Conservation (phyloP, 2,113 vertebrate species). For the Sceloporus undulatus region DNA sequence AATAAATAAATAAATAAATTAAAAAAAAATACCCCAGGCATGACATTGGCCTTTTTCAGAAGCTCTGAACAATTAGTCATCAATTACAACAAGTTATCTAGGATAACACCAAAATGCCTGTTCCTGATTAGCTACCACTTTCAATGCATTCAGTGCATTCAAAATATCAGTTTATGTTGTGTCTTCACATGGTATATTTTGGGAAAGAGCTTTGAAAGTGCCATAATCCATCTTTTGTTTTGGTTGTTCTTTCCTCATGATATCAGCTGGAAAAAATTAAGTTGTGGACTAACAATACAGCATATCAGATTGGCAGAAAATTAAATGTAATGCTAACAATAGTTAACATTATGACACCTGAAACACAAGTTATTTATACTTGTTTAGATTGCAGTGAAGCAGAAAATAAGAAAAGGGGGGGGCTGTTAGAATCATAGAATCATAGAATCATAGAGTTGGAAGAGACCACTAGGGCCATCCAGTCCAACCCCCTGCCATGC, state of each 20-base stretch:
- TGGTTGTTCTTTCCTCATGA: neutral
- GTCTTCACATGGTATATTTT: neutral
- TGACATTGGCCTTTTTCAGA: no score
- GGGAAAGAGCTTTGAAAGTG: neutral
- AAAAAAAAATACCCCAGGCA: no score
- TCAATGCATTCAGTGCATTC: neutral
- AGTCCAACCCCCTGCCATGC: no score
- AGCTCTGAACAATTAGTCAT: neutral
- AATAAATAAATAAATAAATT: no score
- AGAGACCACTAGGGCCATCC: no score
- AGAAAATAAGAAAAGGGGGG: slow-evolving; percentile 50
- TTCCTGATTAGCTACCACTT: neutral
- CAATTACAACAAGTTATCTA: neutral
- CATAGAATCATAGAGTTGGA: no score
- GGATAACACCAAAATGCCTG: neutral
- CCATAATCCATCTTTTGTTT: neutral
- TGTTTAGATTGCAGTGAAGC: slow-evolving; percentile 55
- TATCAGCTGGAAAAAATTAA: neutral
- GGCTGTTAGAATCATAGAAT: no score
- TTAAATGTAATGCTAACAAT: neutral
- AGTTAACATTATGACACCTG: slow-evolving; percentile 11
- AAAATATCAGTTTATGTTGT: neutral
- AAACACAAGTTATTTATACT: slow-evolving; percentile 46
- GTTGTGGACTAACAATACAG: neutral
- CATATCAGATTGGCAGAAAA: neutral